These are phyloP conservation scores for Rhyacichthys aspro DNA, from an alignment of 2,797 vertebrate genomes.

Conservation along the genomic window DNA sequence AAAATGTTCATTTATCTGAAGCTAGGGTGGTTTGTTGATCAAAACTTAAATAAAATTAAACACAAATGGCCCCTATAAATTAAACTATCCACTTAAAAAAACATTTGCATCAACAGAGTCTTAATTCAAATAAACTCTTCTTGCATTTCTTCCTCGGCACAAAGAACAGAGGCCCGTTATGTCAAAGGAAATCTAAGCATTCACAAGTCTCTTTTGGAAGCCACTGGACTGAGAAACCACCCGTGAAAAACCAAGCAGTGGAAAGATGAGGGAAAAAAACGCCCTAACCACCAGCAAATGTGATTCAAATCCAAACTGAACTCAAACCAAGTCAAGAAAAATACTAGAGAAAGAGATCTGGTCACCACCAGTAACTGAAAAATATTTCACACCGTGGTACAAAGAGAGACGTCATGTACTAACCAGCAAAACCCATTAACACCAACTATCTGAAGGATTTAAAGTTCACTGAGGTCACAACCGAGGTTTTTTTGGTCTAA, in stretches of 20 bases:
- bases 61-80: neutral
- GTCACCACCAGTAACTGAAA: neutral
- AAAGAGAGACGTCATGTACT: conserved; percentile 11
- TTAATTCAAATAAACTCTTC: conserved; percentile 6
- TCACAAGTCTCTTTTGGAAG: conserved; percentile 23
- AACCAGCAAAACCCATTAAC: neutral
- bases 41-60: neutral
- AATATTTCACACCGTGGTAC: conserved; percentile 31
- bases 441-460: conserved; percentile 9
- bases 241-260: conserved; percentile 31
- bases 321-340: conserved; percentile 3
- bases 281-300: neutral
- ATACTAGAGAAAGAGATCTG: conserved; percentile 6
- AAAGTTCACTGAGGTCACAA: neutral
- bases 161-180: conserved; percentile 42
- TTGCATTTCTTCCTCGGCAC: conserved; percentile 9
- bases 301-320: conserved; percentile 3
- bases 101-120: neutral
- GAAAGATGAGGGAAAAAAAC: neutral
- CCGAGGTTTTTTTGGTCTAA: neutral
- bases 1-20: neutral
- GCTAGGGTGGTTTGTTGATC: neutral
- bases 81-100: neutral
- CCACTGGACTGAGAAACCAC: conserved; percentile 51
- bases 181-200: conserved; percentile 6